Evolutionary conservation across 2,888 invertebrate species (phyloP).

Genomic region (Argynnis bischoffii): DNA sequence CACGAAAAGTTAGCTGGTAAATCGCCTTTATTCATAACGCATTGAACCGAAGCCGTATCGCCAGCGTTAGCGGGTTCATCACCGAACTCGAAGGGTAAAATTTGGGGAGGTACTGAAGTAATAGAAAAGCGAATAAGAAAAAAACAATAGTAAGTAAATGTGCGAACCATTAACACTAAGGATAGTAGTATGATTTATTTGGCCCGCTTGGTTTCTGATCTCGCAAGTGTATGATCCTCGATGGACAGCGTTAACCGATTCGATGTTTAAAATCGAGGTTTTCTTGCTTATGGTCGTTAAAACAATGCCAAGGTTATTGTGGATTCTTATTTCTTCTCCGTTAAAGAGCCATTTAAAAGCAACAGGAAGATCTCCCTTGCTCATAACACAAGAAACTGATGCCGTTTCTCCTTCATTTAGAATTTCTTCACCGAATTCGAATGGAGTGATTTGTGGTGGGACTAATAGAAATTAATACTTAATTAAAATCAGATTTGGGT

Average conservation of each 20-base stretch:
- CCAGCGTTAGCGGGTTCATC: conserved; percentile 88
- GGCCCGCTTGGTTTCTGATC: conserved; percentile 84
- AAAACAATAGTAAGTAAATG: conserved; percentile 42
- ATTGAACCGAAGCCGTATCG: conserved; percentile 87
- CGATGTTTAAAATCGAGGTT: conserved; percentile 85
- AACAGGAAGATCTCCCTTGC: conserved; percentile 91
- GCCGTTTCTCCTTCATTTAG: conserved; percentile 88
- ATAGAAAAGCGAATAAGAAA: conserved; percentile 54
- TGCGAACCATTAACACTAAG: conserved; percentile 84
- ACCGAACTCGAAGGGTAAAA: conserved; percentile 85
- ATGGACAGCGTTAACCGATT: conserved; percentile 83
- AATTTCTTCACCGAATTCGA: conserved; percentile 88
- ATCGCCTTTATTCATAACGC: conserved; percentile 90
- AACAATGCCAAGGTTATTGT: conserved; percentile 81
- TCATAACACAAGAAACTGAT: conserved; percentile 88
- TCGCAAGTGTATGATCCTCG: conserved; percentile 85
- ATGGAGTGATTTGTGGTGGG: conserved; percentile 88
- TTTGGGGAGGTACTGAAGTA: conserved; percentile 85
- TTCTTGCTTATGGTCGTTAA: conserved; percentile 84
- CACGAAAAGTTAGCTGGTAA: conserved; percentile 89
- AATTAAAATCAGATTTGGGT: conserved; percentile 43
- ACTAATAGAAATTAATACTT: conserved; percentile 71
- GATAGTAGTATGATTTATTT: conserved; percentile 81
- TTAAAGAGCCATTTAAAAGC: conserved; percentile 88
- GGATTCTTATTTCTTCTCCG: conserved; percentile 72